A percentile compares a stretch with the other conserved stretches of the same genome.
phyloP scores from a whole-genome alignment of 2,888 invertebrate species.

The Tridacna gigas region DNA sequence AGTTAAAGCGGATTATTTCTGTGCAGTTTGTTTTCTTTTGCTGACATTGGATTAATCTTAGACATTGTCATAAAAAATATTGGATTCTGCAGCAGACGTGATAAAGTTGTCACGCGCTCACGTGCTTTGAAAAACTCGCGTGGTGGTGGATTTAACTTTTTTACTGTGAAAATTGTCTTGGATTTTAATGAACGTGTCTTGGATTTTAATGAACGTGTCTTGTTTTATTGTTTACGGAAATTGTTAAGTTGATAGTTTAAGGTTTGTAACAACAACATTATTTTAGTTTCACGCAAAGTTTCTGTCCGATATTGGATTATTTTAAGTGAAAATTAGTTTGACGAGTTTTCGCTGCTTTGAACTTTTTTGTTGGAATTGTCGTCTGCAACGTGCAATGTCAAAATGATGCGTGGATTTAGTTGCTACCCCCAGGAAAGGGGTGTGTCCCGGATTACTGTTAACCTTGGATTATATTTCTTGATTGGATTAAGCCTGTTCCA shows the following conservation, averaged over 20 bases:
- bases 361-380: constrained; percentile 15
- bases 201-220: constrained; percentile 22
- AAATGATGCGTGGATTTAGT: constrained; percentile 36
- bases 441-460: constrained; percentile 21
- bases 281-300: not conserved
- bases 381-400: constrained; percentile 38
- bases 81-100: constrained; percentile 23
- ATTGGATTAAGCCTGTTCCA: constrained; percentile 43
- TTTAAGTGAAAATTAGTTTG: not conserved
- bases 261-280: not conserved
- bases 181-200: constrained; percentile 23
- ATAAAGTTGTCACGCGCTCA: constrained; percentile 31
- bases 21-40: constrained; percentile 18
- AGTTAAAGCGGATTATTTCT: constrained; percentile 26
- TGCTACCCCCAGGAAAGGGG: constrained; percentile 31
- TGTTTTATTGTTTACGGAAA: constrained; percentile 9
- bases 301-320: not conserved
- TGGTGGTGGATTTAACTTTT: constrained; percentile 13
- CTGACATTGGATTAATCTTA: constrained; percentile 23
- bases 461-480: constrained; percentile 42
- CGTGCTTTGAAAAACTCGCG: constrained; percentile 17
- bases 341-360: not conserved
- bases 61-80: constrained; percentile 8
- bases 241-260: not conserved
- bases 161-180: constrained; percentile 19